Evolutionary conservation across 2,888 invertebrate genomes (phyloP), one percentile per base, ranked within the genome.

Genomic region (Melitaea athalia): DNA sequence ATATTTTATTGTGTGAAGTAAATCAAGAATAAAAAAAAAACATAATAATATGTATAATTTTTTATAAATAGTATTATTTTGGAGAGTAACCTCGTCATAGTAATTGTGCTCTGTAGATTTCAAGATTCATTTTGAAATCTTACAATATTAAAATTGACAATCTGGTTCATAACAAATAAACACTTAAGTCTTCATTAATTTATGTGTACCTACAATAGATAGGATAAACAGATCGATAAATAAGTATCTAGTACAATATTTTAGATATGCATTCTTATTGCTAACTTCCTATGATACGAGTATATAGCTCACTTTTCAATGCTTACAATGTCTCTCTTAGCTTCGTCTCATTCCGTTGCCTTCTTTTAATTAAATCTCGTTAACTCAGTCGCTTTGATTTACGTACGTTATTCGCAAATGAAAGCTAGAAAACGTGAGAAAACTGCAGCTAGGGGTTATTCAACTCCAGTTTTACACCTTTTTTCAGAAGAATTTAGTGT

Each of bases 291-390:
- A n/a, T 49, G n/a, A 14, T 49, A 49, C 3, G 1, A 1, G 3
- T 33, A 42, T 49, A 55, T 55, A 42, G 11, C 15, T 42, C 15
- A 52, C 10, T 15, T n/a, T 15, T 42, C 53, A n/a, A 33, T 33
- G 31, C 53, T 10, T 57, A 42, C 15, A 57, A 14, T 42, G 42
- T 42, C 42, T 57, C 38, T 50, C n/a, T 47, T 63, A 31, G 31
- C 33, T 31, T 55, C 53, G 14, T 45, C 60, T 62, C 69, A 64
- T 70, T 73, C 69, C 57, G 65, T 63, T 70, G 65, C 68, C 62
- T 73, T 70, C 75, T 76, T 78, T 76, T 78, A 78, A 78, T 78
- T 78, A 77, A 78, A 76, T 75, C 69, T 64, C 71, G 62, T 64
- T 61, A 50, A 47, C 49, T 72, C 63, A 63, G 62, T 64, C 63